Evolutionary conservation across 2,797 vertebrate species (phyloP), one percentile per base, ranked within the genome.

Genomic region (Enteromius afrohamiltoni): DNA sequence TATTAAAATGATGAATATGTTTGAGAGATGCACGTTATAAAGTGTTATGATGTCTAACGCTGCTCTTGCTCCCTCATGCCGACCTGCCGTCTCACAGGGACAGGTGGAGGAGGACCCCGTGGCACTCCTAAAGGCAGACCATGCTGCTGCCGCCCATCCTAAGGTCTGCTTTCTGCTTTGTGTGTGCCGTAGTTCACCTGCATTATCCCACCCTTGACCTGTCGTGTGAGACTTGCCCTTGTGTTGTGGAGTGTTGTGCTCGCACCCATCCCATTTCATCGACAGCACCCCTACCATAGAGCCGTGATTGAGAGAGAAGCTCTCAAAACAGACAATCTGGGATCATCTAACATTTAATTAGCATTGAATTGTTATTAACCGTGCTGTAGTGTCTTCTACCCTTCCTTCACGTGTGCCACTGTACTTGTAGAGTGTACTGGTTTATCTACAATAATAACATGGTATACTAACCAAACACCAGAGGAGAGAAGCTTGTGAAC

Each of bases 31-130:
- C 34, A 19, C 26, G 9, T 49, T 60, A 31, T 67, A 13, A 5
- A 58, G 42, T 31, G 2, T 73, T 26, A 45, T 68, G 79, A 75
- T 79, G 78, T 92, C 60, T 95, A 92, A 94, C 82, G 88, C 81
- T 93, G 85, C 89, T 88, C 86, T 93, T 88, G 91, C 92, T 88
- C 90, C 92, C 86, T 88, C 86, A 11, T 89, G 85, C 87, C 88
- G 83, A 91, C 92, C 87, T 90, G 86, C 93, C 89, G 85, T 80
- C 62, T 88, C 86, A 82, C 92, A 97, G 96, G 95, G 90, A 92
- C 94, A 93, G 87, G 93, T 80, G 91, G 95, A 96, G 0, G 95
- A 96, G 90, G 94, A 94, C 73, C 91, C 94, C 0, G 91, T 95
- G 88, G 91, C 94, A 73, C 82, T 94, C 77, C 91, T 95, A 37